phyloP scores from a whole-genome alignment of 2,113 vertebrate species.

The Cricetomys ansorgei region DNA sequence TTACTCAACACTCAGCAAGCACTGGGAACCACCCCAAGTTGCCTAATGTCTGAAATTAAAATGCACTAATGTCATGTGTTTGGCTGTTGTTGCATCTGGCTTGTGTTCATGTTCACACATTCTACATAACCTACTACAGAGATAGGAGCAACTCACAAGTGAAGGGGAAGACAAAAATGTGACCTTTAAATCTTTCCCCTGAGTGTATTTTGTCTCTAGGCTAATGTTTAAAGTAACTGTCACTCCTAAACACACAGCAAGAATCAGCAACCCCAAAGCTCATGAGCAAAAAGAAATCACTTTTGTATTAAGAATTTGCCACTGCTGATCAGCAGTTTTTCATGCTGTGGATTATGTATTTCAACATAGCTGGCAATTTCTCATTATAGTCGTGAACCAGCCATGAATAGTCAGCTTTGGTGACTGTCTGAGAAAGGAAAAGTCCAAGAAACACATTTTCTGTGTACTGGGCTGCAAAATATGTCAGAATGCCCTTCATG shows the following conservation, averaged over 20 bases:
- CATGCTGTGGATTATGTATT: constrained; percentile 66
- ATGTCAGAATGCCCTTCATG: constrained; percentile 1
- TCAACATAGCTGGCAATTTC: constrained; percentile 70
- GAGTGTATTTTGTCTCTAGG: constrained; percentile 32
- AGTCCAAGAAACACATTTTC: constrained; percentile 47
- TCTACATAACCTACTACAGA: not conserved
- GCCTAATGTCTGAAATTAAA: constrained; percentile 40
- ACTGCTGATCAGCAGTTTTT: constrained; percentile 54
- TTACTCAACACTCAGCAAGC: not conserved
- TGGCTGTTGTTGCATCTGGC: not conserved
- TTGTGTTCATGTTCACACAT: constrained; percentile 9
- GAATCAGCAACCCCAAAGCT: constrained; percentile 57
- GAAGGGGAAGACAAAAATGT: not conserved
- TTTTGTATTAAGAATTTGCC: constrained; percentile 62
- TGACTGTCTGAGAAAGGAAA: constrained; percentile 51
- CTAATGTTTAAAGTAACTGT: constrained; percentile 53
- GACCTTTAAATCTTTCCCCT: not conserved
- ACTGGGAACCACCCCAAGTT: not conserved
- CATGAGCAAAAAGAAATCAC: constrained; percentile 40
- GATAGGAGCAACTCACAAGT: not conserved
- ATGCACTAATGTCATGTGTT: not conserved
- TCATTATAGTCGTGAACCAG: constrained; percentile 51
- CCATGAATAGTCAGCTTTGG: constrained; percentile 19
- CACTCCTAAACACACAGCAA: constrained; percentile 41
- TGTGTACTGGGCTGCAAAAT: constrained; percentile 21